Conservation (phyloP, 2,113 vertebrate genomes). For the Oncorhynchus masou region DNA sequence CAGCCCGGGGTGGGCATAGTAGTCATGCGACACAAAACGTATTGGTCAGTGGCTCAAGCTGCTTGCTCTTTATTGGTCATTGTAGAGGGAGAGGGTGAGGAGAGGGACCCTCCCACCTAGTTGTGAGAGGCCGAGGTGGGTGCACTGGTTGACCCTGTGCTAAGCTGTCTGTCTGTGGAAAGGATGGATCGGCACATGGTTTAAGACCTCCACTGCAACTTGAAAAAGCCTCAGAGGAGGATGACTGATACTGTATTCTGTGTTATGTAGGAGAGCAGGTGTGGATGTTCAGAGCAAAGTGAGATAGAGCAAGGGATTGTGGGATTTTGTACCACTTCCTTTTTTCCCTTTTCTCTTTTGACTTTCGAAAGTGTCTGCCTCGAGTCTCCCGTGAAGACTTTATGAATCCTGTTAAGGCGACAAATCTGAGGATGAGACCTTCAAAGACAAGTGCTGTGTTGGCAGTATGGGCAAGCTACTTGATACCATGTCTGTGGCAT, state of each 20-base stretch:
- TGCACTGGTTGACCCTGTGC: neutral
- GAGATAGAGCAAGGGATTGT: neutral
- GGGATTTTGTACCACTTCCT: neutral
- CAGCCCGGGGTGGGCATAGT: neutral
- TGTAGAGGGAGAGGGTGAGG: too few species aligned
- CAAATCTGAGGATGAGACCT: too few species aligned
- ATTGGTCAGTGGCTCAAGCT: neutral
- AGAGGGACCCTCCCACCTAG: too few species aligned
- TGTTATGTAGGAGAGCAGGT: neutral
- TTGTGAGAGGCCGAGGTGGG: too few species aligned
- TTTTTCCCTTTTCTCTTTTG: neutral
- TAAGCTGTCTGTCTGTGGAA: neutral
- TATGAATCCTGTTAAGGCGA: too few species aligned
- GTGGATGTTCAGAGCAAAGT: neutral
- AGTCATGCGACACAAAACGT: neutral
- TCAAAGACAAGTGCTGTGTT: too few species aligned
- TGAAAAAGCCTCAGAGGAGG: neutral
- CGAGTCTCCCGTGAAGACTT: too few species aligned
- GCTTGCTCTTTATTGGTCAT: neutral
- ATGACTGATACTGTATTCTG: neutral
- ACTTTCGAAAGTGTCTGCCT: neutral
- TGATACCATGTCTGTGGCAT: too few species aligned
- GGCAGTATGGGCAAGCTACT: too few species aligned
- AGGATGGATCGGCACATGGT: neutral
- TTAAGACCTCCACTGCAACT: neutral